Base-by-base conservation (phyloP, 2,797 vertebrate genomes). In the Chiroxiphia lanceolata region DNA sequence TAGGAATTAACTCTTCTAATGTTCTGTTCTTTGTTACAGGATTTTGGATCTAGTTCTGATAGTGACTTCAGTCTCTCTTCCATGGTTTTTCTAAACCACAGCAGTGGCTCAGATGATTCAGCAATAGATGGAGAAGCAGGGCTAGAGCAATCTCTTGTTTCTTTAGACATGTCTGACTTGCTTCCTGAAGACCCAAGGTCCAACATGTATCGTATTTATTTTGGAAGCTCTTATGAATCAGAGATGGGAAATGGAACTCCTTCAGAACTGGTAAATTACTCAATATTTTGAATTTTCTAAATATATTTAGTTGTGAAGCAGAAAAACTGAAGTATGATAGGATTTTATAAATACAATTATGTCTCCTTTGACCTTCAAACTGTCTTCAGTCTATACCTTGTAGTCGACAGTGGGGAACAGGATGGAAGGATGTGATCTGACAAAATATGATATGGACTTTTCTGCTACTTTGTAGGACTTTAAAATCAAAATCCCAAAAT, bases 171-270 rank as follows among this genome's bases (percentile, higher is more conserved):
- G 83, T 97, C 97, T 7, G 99, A 98, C 60, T 94, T 98, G 64
- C 98, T 98, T 83, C 96, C 97, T n/a, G 98, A 98, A 65, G 98
- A 98, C 61, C 97, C 98, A 60, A 96, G 91, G 10, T 95, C 98
- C 67, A 99, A 99, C 51, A 96, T 99, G 87, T 99, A 99, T 98
- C 99, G 99, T 50, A 98, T 99, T 60, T 99, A 99, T 97, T 99
- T 99, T 54, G 99, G 99, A 96, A 99, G 99, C 94, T 99, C 99
- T 26, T 99, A 98, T 3, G 99, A 99, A 92, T 99, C 99, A 13
- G 99, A 99, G 90, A 90, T 98, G 60, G 99, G 98, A 93, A 98
- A 99, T 95, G 98, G 98, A 68, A 98, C 98, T 9, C 95, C 98
- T 84, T 98, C 98, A 85, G 99, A 98, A 94, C 93, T 98, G 98